These are phyloP conservation scores for Deilephila porcellus DNA, from an alignment of 2,888 invertebrate species.

Conservation along the genomic window DNA sequence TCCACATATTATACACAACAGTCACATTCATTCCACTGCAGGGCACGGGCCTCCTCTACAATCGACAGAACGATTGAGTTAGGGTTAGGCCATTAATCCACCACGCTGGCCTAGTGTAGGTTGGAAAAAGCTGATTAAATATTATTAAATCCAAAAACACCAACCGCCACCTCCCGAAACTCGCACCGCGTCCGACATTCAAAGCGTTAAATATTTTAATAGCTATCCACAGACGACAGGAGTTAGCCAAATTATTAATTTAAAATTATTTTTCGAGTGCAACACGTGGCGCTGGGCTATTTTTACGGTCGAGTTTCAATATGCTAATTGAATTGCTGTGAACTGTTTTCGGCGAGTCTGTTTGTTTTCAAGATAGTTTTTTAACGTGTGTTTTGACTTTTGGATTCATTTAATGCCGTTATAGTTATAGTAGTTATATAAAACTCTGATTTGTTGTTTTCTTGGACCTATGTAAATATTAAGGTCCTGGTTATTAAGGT, in stretches of 20 bases:
- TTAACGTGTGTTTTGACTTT: not conserved
- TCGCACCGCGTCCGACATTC: constrained; percentile 36
- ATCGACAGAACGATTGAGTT: too few species aligned
- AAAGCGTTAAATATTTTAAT: constrained; percentile 43
- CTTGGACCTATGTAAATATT: constrained; percentile 17
- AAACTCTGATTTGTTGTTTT: not conserved
- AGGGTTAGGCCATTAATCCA: too few species aligned
- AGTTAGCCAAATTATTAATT: constrained; percentile 43
- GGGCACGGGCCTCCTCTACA: too few species aligned
- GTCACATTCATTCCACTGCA: too few species aligned
- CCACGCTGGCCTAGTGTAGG: too few species aligned
- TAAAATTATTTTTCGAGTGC: constrained; percentile 37
- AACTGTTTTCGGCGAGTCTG: constrained; percentile 12
- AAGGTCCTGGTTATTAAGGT: not conserved
- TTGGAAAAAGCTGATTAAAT: not conserved
- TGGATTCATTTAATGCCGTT: not conserved
- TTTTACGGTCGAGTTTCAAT: not conserved
- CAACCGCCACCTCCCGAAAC: constrained; percentile 8
- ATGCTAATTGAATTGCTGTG: constrained; percentile 19
- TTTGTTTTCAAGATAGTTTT: constrained; percentile 16
- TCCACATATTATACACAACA: too few species aligned
- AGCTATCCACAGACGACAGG: constrained; percentile 39
- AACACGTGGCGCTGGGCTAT: not conserved
- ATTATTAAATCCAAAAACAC: not conserved
- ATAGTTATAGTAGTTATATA: too few species aligned